Conservation (phyloP, 2,797 vertebrate species). For the Bradypodion pumilum region DNA sequence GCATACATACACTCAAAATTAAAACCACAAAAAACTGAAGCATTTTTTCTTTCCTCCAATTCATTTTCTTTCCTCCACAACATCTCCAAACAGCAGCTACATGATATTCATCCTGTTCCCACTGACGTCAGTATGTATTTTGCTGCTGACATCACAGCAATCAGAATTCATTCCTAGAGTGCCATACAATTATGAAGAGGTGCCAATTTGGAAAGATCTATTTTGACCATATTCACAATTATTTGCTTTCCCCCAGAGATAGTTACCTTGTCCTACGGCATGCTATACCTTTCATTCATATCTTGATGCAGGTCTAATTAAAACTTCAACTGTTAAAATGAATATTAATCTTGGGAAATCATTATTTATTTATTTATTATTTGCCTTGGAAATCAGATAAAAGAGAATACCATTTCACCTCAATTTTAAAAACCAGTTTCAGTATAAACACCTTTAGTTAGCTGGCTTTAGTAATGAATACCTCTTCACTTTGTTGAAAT, state of each 20-base stretch:
- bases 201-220: background rate
- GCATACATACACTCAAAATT: conserved; percentile 1
- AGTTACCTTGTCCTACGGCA: conserved; percentile 47
- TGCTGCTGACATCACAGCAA: conserved; percentile 38
- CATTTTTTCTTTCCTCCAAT: conserved; percentile 3
- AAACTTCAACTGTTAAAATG: conserved; percentile 32
- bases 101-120: conserved; percentile 23
- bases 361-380: background rate
- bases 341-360: background rate
- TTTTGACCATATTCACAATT: conserved; percentile 25
- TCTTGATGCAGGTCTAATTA: conserved; percentile 49
- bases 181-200: conserved; percentile 2
- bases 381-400: background rate
- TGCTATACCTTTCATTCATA: conserved; percentile 47
- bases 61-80: background rate
- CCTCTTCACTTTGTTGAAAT: background rate
- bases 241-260: conserved; percentile 17
- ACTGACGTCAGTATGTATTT: conserved; percentile 26
- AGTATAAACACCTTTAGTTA: background rate
- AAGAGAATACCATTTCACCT: background rate
- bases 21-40: conserved; percentile 30
- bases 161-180: conserved; percentile 33
- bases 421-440: background rate
- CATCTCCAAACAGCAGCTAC: background rate
- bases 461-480: background rate